A percentile compares a stretch with the other conserved stretches of the same genome.
These are phyloP conservation scores for Oncorhynchus clarkii DNA, from an alignment of 2,113 vertebrate genomes.

Conservation along the genomic window DNA sequence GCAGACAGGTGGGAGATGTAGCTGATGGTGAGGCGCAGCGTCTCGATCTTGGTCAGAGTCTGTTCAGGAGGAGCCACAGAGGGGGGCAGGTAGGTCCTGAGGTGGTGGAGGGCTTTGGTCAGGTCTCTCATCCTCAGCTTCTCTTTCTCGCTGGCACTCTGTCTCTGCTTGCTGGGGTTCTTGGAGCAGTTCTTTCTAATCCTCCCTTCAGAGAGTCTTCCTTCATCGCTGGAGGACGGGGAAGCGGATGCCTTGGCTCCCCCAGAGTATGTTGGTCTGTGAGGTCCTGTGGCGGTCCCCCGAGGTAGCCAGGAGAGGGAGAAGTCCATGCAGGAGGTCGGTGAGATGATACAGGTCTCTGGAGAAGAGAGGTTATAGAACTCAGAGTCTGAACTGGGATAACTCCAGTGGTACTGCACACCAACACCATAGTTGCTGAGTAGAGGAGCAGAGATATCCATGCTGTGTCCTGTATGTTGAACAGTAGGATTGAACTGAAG, in stretches of 20 bases:
- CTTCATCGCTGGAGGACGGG: slow-evolving; percentile 9
- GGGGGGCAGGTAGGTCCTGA: slow-evolving; percentile 60
- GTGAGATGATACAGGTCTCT: slow-evolving; percentile 21
- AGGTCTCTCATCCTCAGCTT: slow-evolving; percentile 67
- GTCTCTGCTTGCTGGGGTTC: slow-evolving; percentile 49
- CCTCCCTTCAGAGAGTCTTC: neutral
- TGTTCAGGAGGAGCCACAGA: slow-evolving; percentile 56
- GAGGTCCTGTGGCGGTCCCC: slow-evolving; percentile 8
- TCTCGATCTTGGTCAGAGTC: slow-evolving; percentile 67
- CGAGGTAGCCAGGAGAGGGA: slow-evolving; percentile 15
- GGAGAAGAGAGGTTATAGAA: slow-evolving; percentile 50
- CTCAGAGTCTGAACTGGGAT: slow-evolving; percentile 49
- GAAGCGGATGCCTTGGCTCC: neutral
- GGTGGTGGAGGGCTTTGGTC: slow-evolving; percentile 62
- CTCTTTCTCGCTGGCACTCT: slow-evolving; percentile 65
- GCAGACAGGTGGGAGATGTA: slow-evolving; percentile 65
- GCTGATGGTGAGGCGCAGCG: slow-evolving; percentile 60
- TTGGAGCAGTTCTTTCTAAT: neutral
- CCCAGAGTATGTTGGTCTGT: neutral
- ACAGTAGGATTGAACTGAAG: neutral
- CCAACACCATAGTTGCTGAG: slow-evolving; percentile 28
- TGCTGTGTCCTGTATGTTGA: slow-evolving; percentile 31
- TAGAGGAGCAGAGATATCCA: slow-evolving; percentile 34
- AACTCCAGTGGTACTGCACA: slow-evolving; percentile 43
- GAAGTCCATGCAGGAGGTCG: slow-evolving; percentile 37